Conservation (phyloP, 92 coral and sea anemone genomes). For the Muricea muricata region DNA sequence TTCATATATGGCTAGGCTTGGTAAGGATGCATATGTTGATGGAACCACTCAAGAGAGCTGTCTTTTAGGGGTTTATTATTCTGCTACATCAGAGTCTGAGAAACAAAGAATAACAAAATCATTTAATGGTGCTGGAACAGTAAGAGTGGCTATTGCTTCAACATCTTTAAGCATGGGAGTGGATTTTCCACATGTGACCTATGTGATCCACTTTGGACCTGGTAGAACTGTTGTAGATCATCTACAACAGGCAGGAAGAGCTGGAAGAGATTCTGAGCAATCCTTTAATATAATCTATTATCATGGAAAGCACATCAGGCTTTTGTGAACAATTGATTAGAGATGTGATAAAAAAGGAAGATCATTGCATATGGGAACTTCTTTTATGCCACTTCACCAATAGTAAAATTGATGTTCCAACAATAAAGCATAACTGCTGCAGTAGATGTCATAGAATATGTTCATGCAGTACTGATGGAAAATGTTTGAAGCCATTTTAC, state of each 20-base stretch:
- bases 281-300: conserved; percentile 45
- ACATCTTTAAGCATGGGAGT: conserved; percentile 48
- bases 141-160: conserved; percentile 37
- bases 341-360: conserved; percentile 40
- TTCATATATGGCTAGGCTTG: conserved; percentile 55
- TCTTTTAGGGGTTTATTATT: conserved; percentile 56
- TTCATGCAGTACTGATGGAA: too few relatives aligned
- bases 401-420: too few relatives aligned
- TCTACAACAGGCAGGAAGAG: conserved; percentile 70
- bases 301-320: conserved; percentile 60
- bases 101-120: conserved; percentile 21
- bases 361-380: conserved; percentile 50
- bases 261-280: conserved; percentile 68
- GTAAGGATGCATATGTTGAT: conserved; percentile 52
- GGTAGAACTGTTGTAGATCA: conserved; percentile 27
- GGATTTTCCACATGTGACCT: conserved; percentile 36
- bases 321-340: conserved; percentile 48
- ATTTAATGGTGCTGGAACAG: conserved; percentile 35
- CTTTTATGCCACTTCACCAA: conserved; percentile 46
- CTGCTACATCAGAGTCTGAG: conserved; percentile 38
- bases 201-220: conserved; percentile 46
- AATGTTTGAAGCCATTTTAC: too few relatives aligned
- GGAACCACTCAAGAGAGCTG: conserved; percentile 32
- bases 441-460: too few relatives aligned
- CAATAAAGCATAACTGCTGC: too few relatives aligned